phyloP scores from a whole-genome alignment of 2,888 invertebrate species.

The Yponomeuta evonymella region DNA sequence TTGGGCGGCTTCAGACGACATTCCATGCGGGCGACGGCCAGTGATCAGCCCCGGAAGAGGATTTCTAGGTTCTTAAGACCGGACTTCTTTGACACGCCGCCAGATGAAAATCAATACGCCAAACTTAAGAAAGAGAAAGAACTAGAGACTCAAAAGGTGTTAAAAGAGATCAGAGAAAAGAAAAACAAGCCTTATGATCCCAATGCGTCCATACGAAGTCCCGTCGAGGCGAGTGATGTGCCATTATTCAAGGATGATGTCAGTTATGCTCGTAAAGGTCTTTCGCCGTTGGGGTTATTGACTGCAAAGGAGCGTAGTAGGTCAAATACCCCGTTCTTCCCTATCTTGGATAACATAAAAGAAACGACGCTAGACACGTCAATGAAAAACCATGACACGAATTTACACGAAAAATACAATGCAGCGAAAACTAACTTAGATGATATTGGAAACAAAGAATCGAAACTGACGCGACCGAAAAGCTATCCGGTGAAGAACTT shows the following conservation, averaged over 20 bases:
- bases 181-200: constrained; percentile 56
- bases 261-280: constrained; percentile 42
- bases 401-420: constrained; percentile 29
- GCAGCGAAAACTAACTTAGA: constrained; percentile 41
- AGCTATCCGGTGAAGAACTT: constrained; percentile 74
- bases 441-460: constrained; percentile 50
- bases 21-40: constrained; percentile 43
- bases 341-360: constrained; percentile 68
- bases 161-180: constrained; percentile 81
- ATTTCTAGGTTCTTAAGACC: constrained; percentile 85
- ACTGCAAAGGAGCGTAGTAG: constrained; percentile 60
- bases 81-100: constrained; percentile 84
- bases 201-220: constrained; percentile 40
- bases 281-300: constrained; percentile 52
- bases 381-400: constrained; percentile 29
- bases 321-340: constrained; percentile 67
- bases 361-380: constrained; percentile 52
- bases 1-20: constrained; percentile 39
- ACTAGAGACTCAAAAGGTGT: constrained; percentile 80
- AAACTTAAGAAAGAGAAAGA: constrained; percentile 79
- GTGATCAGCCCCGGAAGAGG: constrained; percentile 73
- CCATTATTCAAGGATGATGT: constrained; percentile 41
- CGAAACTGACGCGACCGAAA: constrained; percentile 70
- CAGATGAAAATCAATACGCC: constrained; percentile 80
- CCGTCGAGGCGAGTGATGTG: constrained; percentile 35